These are phyloP conservation scores for Frankliniella intonsa DNA, from an alignment of 2,888 invertebrate genomes.

Conservation along the genomic window DNA sequence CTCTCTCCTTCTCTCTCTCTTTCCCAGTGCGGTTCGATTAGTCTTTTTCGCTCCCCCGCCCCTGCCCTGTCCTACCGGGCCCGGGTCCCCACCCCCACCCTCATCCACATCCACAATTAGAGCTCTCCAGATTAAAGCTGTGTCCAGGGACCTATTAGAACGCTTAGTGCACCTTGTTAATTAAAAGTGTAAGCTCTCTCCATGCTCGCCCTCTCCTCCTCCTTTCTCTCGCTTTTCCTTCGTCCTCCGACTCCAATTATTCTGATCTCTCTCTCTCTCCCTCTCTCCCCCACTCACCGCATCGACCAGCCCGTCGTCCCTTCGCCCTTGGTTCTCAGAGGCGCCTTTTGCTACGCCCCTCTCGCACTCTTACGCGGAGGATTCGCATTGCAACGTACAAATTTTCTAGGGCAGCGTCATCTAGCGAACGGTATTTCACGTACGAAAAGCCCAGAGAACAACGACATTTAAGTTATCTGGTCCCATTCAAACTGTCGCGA, in stretches of 20 bases:
- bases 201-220: not conserved
- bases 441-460: too few species aligned
- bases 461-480: too few species aligned
- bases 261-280: not conserved
- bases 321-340: too few species aligned
- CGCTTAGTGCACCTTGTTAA: conserved; percentile 26
- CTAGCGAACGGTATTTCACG: too few species aligned
- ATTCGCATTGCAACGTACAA: too few species aligned
- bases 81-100: not conserved
- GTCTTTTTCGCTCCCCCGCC: too few species aligned
- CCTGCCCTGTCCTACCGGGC: too few species aligned
- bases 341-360: too few species aligned
- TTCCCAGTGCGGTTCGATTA: not conserved
- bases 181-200: conserved; percentile 20
- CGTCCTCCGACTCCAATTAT: not conserved
- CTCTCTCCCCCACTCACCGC: not conserved
- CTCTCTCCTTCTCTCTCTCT: not conserved
- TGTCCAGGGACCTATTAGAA: conserved; percentile 8
- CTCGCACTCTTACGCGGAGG: too few species aligned
- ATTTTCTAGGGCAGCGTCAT: too few species aligned
- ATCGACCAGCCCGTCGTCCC: not conserved
- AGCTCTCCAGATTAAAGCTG: conserved; percentile 19
- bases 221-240: not conserved
- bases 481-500: too few species aligned
- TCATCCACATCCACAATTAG: not conserved